Conservation (phyloP, 2,888 invertebrate genomes). For the Danaus chrysippus region DNA sequence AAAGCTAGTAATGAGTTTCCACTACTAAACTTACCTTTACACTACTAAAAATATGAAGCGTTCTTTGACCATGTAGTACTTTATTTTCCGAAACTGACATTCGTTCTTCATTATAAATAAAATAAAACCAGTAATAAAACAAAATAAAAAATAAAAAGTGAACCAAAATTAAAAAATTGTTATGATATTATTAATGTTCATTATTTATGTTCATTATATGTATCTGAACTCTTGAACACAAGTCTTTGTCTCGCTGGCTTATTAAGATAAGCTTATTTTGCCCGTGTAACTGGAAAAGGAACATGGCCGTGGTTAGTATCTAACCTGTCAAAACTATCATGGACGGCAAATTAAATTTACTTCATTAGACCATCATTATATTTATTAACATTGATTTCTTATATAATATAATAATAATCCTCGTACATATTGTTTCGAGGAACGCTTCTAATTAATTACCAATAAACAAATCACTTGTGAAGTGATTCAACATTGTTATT, state of each 20-base stretch:
- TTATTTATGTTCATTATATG: background rate
- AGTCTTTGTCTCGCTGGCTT: slow-evolving; percentile 28
- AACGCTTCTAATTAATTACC: slow-evolving; percentile 12
- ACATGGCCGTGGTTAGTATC: slow-evolving; percentile 27
- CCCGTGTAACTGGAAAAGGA: slow-evolving; percentile 28
- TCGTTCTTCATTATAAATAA: too few relatives aligned
- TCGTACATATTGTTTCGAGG: slow-evolving; percentile 13
- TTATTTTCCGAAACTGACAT: too few relatives aligned
- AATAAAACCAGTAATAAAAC: too few relatives aligned
- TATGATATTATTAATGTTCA: background rate
- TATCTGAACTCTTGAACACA: slow-evolving; percentile 20
- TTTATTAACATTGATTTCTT: too few relatives aligned
- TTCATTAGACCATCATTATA: slow-evolving; percentile 21
- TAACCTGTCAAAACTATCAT: slow-evolving; percentile 24
- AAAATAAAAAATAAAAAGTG: background rate
- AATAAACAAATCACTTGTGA: slow-evolving; percentile 29
- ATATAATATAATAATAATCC: background rate
- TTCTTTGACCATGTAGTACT: too few relatives aligned
- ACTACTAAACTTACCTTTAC: background rate
- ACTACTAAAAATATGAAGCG: background rate
- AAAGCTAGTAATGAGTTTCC: too few relatives aligned
- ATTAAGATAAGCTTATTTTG: slow-evolving; percentile 31
- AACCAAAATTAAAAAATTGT: background rate
- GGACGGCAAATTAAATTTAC: slow-evolving; percentile 29
- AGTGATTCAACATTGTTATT: slow-evolving; percentile 49